phyloP scores from a whole-genome alignment of 2,888 invertebrate genomes.

The Panorpa germanica region DNA sequence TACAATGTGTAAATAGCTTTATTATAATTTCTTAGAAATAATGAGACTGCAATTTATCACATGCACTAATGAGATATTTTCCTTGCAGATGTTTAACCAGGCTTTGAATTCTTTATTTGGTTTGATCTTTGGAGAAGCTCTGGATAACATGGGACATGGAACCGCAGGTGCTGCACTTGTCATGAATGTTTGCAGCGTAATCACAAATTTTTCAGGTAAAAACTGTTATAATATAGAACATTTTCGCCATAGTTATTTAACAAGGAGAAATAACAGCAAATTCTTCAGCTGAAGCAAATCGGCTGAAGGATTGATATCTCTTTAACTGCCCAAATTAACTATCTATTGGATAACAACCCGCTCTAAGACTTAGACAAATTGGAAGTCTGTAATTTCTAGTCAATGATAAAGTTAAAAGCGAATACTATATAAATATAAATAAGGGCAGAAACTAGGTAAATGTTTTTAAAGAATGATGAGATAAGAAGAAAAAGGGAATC shows the following conservation, averaged over 20 bases:
- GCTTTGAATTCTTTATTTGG: conserved; percentile 51
- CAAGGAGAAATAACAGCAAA: not conserved
- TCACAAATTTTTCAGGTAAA: conserved; percentile 34
- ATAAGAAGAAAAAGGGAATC: no score
- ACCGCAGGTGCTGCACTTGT: conserved; percentile 49
- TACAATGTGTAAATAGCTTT: no score
- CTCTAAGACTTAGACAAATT: no score
- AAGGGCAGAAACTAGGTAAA: no score
- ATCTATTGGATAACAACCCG: no score
- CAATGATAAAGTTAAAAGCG: no score
- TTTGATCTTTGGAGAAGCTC: conserved; percentile 42
- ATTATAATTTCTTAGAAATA: no score
- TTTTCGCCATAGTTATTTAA: not conserved
- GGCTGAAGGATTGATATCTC: not conserved
- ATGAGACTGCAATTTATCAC: no score
- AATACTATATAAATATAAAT: no score
- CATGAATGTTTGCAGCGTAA: conserved; percentile 43
- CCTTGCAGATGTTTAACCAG: conserved; percentile 43
- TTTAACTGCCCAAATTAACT: not conserved
- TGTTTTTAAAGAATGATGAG: no score
- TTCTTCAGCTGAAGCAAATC: no score
- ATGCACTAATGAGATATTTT: conserved; percentile 2
- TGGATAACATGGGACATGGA: conserved; percentile 38
- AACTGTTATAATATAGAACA: conserved; percentile 7
- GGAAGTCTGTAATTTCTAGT: no score